Percentiles rank a stretch among this genome's conserved stretches.
Conservation (phyloP, 92 coral and sea anemone species). For the Palythoa grandiflora region DNA sequence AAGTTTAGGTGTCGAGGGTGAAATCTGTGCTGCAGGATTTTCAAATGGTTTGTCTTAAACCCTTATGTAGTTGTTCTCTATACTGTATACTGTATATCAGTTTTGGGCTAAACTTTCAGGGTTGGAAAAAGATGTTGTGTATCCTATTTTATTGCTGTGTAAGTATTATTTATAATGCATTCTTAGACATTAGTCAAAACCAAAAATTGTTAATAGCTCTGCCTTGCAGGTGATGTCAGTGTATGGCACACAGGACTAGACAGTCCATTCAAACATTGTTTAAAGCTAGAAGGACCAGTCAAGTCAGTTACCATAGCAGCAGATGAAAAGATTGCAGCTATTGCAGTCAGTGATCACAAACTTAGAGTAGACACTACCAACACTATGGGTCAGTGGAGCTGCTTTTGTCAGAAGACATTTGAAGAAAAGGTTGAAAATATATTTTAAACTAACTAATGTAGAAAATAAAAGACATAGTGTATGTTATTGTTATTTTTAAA, state of each 20-base stretch:
- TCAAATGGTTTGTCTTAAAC: slow-evolving; percentile 57
- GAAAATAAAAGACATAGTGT: background rate
- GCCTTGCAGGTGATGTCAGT: slow-evolving; percentile 71
- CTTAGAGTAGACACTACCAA: slow-evolving; percentile 76
- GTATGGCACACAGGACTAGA: slow-evolving; percentile 84
- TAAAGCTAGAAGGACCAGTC: slow-evolving; percentile 73
- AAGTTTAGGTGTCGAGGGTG: slow-evolving; percentile 62
- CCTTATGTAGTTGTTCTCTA: background rate
- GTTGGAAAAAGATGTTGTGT: background rate
- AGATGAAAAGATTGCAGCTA: slow-evolving; percentile 60
- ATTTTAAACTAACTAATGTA: background rate
- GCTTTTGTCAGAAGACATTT: slow-evolving; percentile 69
- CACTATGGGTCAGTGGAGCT: slow-evolving; percentile 81
- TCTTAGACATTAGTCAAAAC: no score
- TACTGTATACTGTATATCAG: background rate
- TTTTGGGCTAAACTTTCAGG: background rate
- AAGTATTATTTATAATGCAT: no score
- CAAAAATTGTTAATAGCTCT: background rate
- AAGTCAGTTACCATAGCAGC: slow-evolving; percentile 76
- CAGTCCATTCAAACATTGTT: slow-evolving; percentile 69
- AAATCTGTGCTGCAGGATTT: slow-evolving; percentile 86
- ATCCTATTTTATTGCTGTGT: no score
- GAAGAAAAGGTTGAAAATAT: slow-evolving; percentile 72
- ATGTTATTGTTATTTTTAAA: background rate
- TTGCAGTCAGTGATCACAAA: slow-evolving; percentile 67